Evolutionary conservation across 2,113 vertebrate genomes (phyloP).

Genomic region (Seriola quinqueradiata): DNA sequence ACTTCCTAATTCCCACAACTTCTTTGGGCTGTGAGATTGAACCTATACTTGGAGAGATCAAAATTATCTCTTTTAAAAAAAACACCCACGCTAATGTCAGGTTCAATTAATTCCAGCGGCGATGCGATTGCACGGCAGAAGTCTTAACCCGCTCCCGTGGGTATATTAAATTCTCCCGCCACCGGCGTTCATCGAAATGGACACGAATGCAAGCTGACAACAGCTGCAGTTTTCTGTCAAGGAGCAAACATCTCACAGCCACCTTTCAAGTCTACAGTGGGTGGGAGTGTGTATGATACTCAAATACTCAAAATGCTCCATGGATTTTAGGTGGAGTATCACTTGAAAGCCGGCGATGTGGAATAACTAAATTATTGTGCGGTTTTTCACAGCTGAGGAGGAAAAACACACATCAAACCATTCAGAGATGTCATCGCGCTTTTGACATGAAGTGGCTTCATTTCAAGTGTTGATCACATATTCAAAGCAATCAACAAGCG

Average conservation of each 20-base stretch:
- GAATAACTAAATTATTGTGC: background rate
- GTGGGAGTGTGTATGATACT: background rate
- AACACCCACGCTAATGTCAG: background rate
- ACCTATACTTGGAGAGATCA: background rate
- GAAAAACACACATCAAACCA: conserved; percentile 10
- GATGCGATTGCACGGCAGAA: background rate
- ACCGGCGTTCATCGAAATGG: background rate
- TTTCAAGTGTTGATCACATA: conserved; percentile 1
- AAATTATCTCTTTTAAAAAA: background rate
- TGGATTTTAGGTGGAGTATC: background rate
- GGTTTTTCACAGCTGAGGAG: background rate
- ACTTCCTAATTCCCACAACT: background rate
- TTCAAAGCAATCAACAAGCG: conserved; percentile 8
- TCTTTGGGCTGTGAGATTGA: background rate
- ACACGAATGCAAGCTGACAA: conserved; percentile 2
- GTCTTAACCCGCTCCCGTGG: background rate
- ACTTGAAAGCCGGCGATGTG: conserved; percentile 4
- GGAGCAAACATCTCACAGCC: background rate
- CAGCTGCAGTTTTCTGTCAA: conserved; percentile 1
- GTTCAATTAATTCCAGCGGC: background rate
- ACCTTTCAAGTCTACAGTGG: background rate
- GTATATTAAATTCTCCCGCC: background rate
- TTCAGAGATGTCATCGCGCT: background rate
- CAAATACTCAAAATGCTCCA: background rate
- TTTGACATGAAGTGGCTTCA: conserved; percentile 15